These are phyloP conservation scores for Sceloporus tristichus DNA, from an alignment of 2,113 vertebrate species.

Conservation along the genomic window DNA sequence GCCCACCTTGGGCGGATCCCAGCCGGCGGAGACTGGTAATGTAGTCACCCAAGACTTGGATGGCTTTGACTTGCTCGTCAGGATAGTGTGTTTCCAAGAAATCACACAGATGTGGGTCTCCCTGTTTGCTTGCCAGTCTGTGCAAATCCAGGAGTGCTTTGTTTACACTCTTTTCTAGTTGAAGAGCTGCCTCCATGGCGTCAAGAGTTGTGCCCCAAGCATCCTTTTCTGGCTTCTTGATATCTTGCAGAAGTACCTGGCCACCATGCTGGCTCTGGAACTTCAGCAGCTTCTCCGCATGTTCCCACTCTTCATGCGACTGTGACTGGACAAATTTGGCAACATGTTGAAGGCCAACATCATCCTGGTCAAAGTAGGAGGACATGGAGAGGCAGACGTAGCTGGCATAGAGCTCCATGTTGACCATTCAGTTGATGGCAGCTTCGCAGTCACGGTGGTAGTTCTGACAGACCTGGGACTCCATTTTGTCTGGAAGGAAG, in stretches of 20 bases:
- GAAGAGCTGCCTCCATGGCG: too few relatives aligned
- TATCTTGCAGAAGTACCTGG: slow-evolving; percentile 82
- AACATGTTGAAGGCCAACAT: slow-evolving; percentile 83
- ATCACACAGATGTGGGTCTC: too few relatives aligned
- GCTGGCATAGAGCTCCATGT: slow-evolving; percentile 85
- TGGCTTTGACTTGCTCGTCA: too few relatives aligned
- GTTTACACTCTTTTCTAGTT: too few relatives aligned
- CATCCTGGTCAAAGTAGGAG: slow-evolving; percentile 82
- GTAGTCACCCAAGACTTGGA: too few relatives aligned
- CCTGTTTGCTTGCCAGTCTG: too few relatives aligned
- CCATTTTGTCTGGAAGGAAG: slow-evolving; percentile 58
- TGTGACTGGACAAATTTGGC: slow-evolving; percentile 83
- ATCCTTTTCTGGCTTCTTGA: slow-evolving; percentile 68
- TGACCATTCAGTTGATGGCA: slow-evolving; percentile 79
- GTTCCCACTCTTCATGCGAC: slow-evolving; percentile 83
- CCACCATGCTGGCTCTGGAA: slow-evolving; percentile 86
- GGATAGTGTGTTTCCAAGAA: too few relatives aligned
- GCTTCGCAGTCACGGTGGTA: slow-evolving; percentile 81
- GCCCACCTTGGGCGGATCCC: too few relatives aligned
- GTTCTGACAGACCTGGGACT: slow-evolving; percentile 83
- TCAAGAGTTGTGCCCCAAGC: too few relatives aligned
- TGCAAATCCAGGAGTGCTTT: too few relatives aligned
- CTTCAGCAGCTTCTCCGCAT: slow-evolving; percentile 82
- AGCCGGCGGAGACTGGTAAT: too few relatives aligned
- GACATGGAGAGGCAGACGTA: not conserved